Conservation (phyloP, 2,888 invertebrate species). For the Crepidodera aurea region DNA sequence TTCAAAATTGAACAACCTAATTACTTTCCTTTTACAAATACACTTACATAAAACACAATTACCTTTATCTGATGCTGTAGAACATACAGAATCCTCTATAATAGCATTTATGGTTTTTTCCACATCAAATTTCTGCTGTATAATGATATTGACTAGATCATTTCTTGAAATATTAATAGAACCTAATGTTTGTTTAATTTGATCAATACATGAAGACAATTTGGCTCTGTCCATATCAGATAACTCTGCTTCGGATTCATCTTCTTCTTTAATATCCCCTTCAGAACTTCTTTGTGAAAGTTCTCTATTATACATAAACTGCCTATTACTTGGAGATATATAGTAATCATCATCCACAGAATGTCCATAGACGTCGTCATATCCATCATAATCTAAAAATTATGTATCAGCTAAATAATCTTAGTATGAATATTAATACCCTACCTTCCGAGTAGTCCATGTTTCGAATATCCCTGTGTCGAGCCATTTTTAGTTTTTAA, state of each 20-base stretch:
- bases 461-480: conserved; percentile 85
- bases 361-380: conserved; percentile 91
- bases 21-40: too few species aligned
- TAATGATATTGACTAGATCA: conserved; percentile 74
- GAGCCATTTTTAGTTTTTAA: conserved; percentile 71
- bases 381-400: conserved; percentile 83
- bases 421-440: background rate
- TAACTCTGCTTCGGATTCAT: conserved; percentile 59
- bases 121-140: conserved; percentile 76
- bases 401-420: conserved; percentile 25
- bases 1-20: too few species aligned
- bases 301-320: conserved; percentile 85
- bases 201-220: conserved; percentile 84
- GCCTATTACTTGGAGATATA: conserved; percentile 87
- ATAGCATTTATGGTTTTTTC: conserved; percentile 78
- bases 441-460: conserved; percentile 84
- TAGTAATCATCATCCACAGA: conserved; percentile 93
- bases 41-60: conserved; percentile 20
- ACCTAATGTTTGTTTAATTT: conserved; percentile 81
- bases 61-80: conserved; percentile 28
- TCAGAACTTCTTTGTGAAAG: conserved; percentile 71
- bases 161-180: conserved; percentile 75
- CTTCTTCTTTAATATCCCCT: conserved; percentile 76
- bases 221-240: conserved; percentile 76
- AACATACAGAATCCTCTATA: conserved; percentile 47